A percentile compares a stretch with the other conserved stretches of the same genome.
These are phyloP conservation scores for Zeus faber DNA, from an alignment of 2,113 vertebrate species.

Conservation along the genomic window DNA sequence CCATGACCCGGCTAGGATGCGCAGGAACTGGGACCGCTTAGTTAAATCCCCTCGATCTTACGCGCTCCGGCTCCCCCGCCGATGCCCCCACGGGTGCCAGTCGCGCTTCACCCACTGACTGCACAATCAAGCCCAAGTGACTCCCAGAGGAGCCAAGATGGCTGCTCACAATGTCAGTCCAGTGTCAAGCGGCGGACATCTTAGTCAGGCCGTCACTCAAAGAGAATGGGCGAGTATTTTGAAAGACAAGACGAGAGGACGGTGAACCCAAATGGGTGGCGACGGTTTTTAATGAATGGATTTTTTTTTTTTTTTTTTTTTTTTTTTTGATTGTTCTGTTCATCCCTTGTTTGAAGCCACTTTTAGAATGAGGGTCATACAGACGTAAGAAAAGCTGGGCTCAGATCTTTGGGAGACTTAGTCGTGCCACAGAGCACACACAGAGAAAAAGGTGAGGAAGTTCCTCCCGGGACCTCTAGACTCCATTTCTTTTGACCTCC, in stretches of 20 bases:
- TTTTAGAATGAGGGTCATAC: conserved; percentile 34
- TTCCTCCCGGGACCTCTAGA: conserved; percentile 63
- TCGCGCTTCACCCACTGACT: conserved; percentile 66
- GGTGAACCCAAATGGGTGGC: conserved; percentile 42
- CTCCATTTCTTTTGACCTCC: conserved; percentile 71
- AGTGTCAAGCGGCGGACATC: conserved; percentile 68
- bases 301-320: conserved; percentile 46
- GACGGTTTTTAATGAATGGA: conserved; percentile 46
- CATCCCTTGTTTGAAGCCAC: conserved; percentile 29
- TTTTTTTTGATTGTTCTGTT: too few species aligned
- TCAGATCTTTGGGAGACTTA: conserved; percentile 45
- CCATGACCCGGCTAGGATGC: conserved; percentile 68
- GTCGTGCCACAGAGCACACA: conserved; percentile 28
- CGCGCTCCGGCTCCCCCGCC: conserved; percentile 47
- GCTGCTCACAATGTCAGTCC: conserved; percentile 65
- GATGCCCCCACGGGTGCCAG: conserved; percentile 58
- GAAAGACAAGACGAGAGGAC: conserved; percentile 39
- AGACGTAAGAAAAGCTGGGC: conserved; percentile 24
- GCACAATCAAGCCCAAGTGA: conserved; percentile 62
- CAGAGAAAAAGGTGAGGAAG: conserved; percentile 57
- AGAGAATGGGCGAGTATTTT: conserved; percentile 42
- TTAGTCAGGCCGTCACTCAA: conserved; percentile 59
- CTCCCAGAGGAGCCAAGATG: conserved; percentile 64
- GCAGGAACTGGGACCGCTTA: conserved; percentile 59
- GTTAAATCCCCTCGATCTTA: conserved; percentile 64